Percentiles rank a stretch among this genome's conserved stretches.
Evolutionary conservation across 2,888 invertebrate species (phyloP).

Genomic region (Calliopum simillimum): DNA sequence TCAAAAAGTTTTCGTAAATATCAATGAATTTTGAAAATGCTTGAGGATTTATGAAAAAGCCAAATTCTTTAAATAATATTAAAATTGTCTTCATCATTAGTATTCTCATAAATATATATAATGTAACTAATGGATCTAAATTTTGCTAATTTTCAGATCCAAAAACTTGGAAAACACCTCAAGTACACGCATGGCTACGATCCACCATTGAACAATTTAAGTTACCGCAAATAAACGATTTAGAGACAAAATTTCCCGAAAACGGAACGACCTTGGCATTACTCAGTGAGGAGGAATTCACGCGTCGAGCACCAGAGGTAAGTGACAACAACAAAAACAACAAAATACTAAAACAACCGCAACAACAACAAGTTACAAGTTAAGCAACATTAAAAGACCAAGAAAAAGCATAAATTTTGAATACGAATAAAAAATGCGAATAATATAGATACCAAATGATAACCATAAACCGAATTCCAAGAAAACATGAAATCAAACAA

Average conservation of each 20-base stretch:
- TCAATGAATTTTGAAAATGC: too few species aligned
- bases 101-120: too few species aligned
- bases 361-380: background rate
- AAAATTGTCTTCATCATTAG: too few species aligned
- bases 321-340: conserved; percentile 44
- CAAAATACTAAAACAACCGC: background rate
- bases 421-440: background rate
- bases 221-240: conserved; percentile 77
- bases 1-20: too few species aligned
- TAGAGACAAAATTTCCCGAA: conserved; percentile 83
- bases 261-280: conserved; percentile 81
- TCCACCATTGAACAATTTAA: conserved; percentile 87
- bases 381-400: conserved; percentile 5
- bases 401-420: conserved; percentile 1
- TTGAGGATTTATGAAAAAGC: too few species aligned
- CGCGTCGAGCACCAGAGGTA: conserved; percentile 85
- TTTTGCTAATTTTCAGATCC: conserved; percentile 82
- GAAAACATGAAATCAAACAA: background rate
- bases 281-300: conserved; percentile 87
- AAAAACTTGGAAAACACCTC: conserved; percentile 83
- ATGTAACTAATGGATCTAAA: too few species aligned
- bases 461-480: conserved; percentile 9
- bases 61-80: too few species aligned
- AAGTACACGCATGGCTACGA: conserved; percentile 90
- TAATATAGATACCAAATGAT: background rate